These are phyloP conservation scores for Drosophila mercatorum DNA, from an alignment of 2,888 invertebrate species.

Conservation along the genomic window DNA sequence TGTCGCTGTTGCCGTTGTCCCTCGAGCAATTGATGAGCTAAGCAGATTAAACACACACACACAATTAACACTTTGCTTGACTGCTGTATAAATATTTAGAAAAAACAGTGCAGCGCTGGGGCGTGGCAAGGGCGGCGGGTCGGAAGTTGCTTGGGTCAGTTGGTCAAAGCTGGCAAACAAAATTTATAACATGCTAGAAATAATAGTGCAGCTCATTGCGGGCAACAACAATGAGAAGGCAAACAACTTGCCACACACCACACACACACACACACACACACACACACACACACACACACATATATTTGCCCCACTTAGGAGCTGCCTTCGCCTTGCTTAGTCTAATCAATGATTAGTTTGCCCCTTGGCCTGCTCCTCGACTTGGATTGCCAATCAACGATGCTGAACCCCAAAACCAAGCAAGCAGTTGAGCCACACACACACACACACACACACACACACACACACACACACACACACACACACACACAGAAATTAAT, in stretches of 20 bases:
- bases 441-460: conserved; percentile 7
- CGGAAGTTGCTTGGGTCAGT: conserved; percentile 15
- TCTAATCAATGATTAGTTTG: conserved; percentile 70
- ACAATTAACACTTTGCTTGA: conserved; percentile 74
- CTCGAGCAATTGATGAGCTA: conserved; percentile 66
- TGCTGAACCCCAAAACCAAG: conserved; percentile 32
- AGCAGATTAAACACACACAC: conserved; percentile 54
- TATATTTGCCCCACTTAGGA: conserved; percentile 40
- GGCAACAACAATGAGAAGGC: conserved; percentile 34
- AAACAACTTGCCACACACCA: conserved; percentile 18
- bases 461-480: conserved; percentile 6
- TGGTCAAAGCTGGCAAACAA: conserved; percentile 50
- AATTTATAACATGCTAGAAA: conserved; percentile 68
- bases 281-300: conserved; percentile 9
- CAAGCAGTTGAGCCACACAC: conserved; percentile 10
- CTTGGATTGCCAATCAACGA: conserved; percentile 53
- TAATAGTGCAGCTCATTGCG: conserved; percentile 58
- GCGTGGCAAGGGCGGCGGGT: neutral
- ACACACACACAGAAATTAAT: conserved; percentile 31
- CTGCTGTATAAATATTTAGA: conserved; percentile 69
- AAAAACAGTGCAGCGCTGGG: conserved; percentile 3
- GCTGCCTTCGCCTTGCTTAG: conserved; percentile 50
- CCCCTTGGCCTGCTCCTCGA: conserved; percentile 51
- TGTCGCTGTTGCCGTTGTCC: conserved; percentile 29
- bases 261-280: conserved; percentile 18